Base-by-base conservation (phyloP, 2,888 invertebrate genomes). In the Heliconius hortense region DNA sequence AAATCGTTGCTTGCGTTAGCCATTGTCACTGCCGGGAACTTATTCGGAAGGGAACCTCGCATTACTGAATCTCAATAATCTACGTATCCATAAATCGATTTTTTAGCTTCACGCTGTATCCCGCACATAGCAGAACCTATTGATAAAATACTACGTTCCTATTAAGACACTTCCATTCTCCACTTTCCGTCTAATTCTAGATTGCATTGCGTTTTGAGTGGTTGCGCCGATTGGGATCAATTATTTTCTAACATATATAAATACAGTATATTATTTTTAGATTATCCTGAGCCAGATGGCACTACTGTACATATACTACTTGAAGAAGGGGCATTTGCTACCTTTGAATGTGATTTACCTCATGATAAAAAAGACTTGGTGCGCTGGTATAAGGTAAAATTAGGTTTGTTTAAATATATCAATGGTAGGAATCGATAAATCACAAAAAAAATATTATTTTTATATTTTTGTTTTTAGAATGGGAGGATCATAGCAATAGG, bases 301-400 rank as follows among this genome's bases (percentile, higher is more conserved):
- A 76, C 81, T 3, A 60, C 78, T 3, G 73, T 76, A 0, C 80
- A 77, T 2, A 39, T 85, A 10, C 15, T n/a, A 4, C 59, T 87
- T 4, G 76, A 83, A 73, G 74, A 80, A 80, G 86, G 84, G 4
- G 56, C 77, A 21, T 71, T 84, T 1, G 26, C 68, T 4, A 24
- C 73, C 3, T 76, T 90, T 0, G 76, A 80, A 3, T 90, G 90
- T 79, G 77, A 78, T 21, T 68, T 87, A 26, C 81, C 85, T 5
- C 84, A 86, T 73, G 73, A 48, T 18, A 72, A 21, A 26, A 80
- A 78, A 1, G 88, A 89, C 78, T 59, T 39, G 48, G 31, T 90
- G 1, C 83, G 84, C 4, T 90, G 90, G 90, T 90, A 81, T 77
- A 89, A 88, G 87, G 90, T 89, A 82, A 63, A 13, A 18, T 5